A percentile compares a stretch with the other conserved stretches of the same genome.
Evolutionary conservation across 2,888 invertebrate species (phyloP).

Genomic region (Nomada fabriciana): DNA sequence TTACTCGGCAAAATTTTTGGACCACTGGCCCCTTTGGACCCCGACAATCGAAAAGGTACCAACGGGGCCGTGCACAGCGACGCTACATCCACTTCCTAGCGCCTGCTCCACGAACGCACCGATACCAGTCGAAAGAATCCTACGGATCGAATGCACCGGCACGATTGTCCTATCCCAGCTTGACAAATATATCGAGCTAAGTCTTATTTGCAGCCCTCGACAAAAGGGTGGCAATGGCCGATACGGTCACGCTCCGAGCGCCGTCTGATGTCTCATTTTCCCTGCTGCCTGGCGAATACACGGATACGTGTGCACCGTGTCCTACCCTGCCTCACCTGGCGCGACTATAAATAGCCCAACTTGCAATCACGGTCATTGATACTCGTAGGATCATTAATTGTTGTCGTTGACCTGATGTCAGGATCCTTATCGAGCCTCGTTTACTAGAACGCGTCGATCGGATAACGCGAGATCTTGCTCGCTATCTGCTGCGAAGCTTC

Average conservation of each 20-base stretch:
- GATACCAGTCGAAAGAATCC: constrained; percentile 47
- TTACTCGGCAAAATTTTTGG: constrained; percentile 81
- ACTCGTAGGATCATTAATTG: constrained; percentile 64
- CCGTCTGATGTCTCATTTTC: constrained; percentile 73
- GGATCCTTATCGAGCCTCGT: constrained; percentile 52
- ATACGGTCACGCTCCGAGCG: constrained; percentile 54
- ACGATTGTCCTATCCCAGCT: constrained; percentile 62
- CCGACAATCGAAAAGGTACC: constrained; percentile 35
- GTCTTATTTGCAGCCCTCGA: constrained; percentile 65
- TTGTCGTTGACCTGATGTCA: constrained; percentile 52
- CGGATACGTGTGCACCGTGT: constrained; percentile 20
- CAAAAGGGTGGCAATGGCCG: constrained; percentile 62
- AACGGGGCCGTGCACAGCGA: constrained; percentile 4
- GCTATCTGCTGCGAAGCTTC: neutral
- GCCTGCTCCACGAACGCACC: constrained; percentile 13
- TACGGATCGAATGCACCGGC: constrained; percentile 52
- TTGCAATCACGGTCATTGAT: constrained; percentile 64
- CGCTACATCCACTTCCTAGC: constrained; percentile 15
- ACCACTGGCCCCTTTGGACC: constrained; percentile 44
- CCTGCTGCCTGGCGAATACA: neutral
- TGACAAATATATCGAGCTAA: constrained; percentile 70
- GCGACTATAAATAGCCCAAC: constrained; percentile 43
- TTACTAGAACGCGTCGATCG: constrained; percentile 31
- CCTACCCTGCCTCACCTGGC: constrained; percentile 59
- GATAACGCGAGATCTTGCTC: neutral